Conservation (phyloP, 1,140 invertebrate species). For the Calephelis virginiensis region DNA sequence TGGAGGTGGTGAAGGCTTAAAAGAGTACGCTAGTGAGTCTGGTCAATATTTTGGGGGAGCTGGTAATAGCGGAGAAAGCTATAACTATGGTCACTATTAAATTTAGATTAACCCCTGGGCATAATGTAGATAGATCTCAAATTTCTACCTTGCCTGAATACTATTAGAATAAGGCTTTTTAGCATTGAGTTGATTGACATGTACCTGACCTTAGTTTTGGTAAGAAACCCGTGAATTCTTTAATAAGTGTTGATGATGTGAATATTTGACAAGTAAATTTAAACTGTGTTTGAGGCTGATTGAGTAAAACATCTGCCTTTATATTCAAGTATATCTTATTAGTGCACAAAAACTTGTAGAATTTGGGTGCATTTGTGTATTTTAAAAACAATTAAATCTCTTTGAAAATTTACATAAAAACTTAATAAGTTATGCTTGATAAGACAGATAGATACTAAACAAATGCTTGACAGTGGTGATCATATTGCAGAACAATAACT, state of each 20-base stretch:
- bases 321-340: too few species aligned
- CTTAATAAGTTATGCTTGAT: too few species aligned
- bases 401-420: too few species aligned
- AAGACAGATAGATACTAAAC: background rate
- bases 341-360: constrained; percentile 25
- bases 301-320: too few species aligned
- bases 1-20: constrained; percentile 59
- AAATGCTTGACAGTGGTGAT: too few species aligned
- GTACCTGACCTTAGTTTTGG: constrained; percentile 64
- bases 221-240: constrained; percentile 50
- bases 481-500: too few species aligned
- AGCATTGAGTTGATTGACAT: constrained; percentile 41
- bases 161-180: constrained; percentile 42
- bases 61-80: constrained; percentile 55
- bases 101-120: constrained; percentile 43
- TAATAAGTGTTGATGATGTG: constrained; percentile 33
- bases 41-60: constrained; percentile 53
- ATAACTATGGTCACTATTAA: constrained; percentile 65
- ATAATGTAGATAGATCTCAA: constrained; percentile 40
- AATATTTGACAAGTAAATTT: constrained; percentile 38
- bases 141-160: constrained; percentile 60
- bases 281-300: constrained; percentile 5
- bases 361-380: constrained; percentile 23
- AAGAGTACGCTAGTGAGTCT: constrained; percentile 54
- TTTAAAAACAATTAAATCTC: too few species aligned